A percentile compares a stretch with the other conserved stretches of the same genome.
These are phyloP conservation scores for Drosophila diplacantha DNA, from an alignment of 2,888 invertebrate genomes.

Conservation along the genomic window DNA sequence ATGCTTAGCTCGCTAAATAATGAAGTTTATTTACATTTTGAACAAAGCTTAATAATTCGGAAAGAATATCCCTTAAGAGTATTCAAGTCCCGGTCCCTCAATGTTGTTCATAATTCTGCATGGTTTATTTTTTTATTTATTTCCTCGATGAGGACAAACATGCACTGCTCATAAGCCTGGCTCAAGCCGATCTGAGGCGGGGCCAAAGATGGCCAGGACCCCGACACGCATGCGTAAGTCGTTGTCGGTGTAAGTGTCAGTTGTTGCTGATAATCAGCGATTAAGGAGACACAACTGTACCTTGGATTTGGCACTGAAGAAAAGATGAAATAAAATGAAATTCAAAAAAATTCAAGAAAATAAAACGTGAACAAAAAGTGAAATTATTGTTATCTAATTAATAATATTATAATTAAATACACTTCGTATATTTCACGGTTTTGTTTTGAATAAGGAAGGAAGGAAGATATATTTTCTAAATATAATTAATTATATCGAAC, in stretches of 20 bases:
- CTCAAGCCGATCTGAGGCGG: slow-evolving; percentile 13
- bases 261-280: slow-evolving; percentile 71
- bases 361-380: background rate
- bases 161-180: slow-evolving; percentile 56
- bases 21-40: background rate
- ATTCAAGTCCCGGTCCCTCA: slow-evolving; percentile 18
- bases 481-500: background rate
- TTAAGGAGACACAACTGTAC: slow-evolving; percentile 64
- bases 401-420: too few species aligned
- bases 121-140: slow-evolving; percentile 7
- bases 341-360: background rate
- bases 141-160: slow-evolving; percentile 56
- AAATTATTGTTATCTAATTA: too few species aligned
- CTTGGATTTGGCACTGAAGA: background rate
- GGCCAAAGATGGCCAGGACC: slow-evolving; percentile 37
- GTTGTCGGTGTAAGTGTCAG: slow-evolving; percentile 73
- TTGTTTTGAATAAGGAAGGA: background rate
- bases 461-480: background rate
- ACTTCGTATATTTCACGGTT: background rate
- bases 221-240: slow-evolving; percentile 73
- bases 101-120: background rate
- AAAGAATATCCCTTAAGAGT: slow-evolving; percentile 35
- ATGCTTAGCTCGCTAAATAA: background rate
- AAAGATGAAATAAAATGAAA: background rate
- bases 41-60: background rate